Conservation (phyloP, 2,888 invertebrate genomes). For the Theristus sp. region DNA sequence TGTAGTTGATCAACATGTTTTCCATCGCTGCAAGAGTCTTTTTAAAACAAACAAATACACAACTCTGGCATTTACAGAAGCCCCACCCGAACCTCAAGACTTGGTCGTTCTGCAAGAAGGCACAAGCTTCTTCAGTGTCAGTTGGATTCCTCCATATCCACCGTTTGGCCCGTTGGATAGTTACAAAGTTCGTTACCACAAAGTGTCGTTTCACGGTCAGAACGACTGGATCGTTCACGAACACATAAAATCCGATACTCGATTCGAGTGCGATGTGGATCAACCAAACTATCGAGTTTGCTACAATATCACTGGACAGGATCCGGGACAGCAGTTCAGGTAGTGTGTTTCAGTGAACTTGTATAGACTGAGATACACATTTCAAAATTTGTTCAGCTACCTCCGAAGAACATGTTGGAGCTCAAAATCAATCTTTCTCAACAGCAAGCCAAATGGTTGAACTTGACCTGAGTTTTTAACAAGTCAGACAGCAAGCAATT, state of each 20-base stretch:
- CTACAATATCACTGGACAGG: slow-evolving; percentile 24
- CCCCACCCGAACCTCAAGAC: slow-evolving; percentile 27
- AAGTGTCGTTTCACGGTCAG: not conserved
- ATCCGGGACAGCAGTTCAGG: slow-evolving; percentile 24
- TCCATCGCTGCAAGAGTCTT: too few relatives aligned
- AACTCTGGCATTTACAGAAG: slow-evolving; percentile 15
- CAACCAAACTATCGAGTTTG: slow-evolving; percentile 15
- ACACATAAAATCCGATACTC: not conserved
- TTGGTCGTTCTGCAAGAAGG: slow-evolving; percentile 25
- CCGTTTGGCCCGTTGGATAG: slow-evolving; percentile 28
- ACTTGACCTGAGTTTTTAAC: too few relatives aligned
- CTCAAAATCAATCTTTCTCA: too few relatives aligned
- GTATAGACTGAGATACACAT: not conserved
- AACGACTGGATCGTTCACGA: slow-evolving; percentile 13
- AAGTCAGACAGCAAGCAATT: too few relatives aligned
- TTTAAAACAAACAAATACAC: not conserved
- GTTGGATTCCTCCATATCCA: slow-evolving; percentile 29
- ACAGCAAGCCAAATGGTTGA: too few relatives aligned
- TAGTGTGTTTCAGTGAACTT: not conserved
- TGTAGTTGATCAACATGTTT: too few relatives aligned
- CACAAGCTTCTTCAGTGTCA: slow-evolving; percentile 26
- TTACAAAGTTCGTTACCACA: slow-evolving; percentile 23
- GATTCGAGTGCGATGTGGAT: not conserved
- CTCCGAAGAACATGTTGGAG: too few relatives aligned
- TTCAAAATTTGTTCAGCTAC: too few relatives aligned